Conservation (phyloP, 2,113 vertebrate species). For the Amia ocellicauda region DNA sequence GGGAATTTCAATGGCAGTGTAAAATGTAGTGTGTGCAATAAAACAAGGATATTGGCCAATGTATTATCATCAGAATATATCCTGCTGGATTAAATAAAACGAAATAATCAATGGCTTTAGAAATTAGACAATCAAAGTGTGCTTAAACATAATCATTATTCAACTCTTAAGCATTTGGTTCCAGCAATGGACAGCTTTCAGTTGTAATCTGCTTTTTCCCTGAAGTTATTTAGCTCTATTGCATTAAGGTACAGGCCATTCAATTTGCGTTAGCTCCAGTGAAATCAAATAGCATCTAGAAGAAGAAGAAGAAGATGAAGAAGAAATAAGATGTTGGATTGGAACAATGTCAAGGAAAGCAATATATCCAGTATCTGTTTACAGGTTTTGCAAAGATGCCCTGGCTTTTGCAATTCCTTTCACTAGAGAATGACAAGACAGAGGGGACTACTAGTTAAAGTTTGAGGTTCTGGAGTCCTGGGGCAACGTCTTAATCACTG, state of each 20-base stretch:
- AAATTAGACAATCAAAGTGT: not conserved
- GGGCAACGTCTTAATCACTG: too few relatives aligned
- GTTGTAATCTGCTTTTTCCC: slow-evolving; percentile 12
- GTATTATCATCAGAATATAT: not conserved
- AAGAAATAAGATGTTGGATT: slow-evolving; percentile 10
- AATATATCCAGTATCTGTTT: not conserved
- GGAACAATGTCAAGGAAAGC: slow-evolving; percentile 11
- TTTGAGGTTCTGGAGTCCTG: too few relatives aligned
- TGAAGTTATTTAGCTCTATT: slow-evolving; percentile 12
- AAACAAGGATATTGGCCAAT: too few relatives aligned
- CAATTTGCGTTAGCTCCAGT: slow-evolving; percentile 15
- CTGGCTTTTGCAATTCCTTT: not conserved
- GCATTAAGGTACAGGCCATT: slow-evolving; percentile 18
- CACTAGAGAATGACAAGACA: too few relatives aligned
- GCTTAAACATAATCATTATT: not conserved
- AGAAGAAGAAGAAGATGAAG: too few relatives aligned
- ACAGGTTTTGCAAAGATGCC: not conserved
- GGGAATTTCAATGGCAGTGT: too few relatives aligned
- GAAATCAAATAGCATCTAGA: slow-evolving; percentile 16
- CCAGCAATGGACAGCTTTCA: too few relatives aligned
- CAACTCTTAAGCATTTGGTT: not conserved
- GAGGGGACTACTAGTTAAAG: too few relatives aligned
- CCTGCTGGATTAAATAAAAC: not conserved
- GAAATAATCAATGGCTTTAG: not conserved
- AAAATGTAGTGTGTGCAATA: too few relatives aligned